Evolutionary conservation across 2,113 vertebrate species (phyloP).

Genomic region (Boleophthalmus pectinirostris): DNA sequence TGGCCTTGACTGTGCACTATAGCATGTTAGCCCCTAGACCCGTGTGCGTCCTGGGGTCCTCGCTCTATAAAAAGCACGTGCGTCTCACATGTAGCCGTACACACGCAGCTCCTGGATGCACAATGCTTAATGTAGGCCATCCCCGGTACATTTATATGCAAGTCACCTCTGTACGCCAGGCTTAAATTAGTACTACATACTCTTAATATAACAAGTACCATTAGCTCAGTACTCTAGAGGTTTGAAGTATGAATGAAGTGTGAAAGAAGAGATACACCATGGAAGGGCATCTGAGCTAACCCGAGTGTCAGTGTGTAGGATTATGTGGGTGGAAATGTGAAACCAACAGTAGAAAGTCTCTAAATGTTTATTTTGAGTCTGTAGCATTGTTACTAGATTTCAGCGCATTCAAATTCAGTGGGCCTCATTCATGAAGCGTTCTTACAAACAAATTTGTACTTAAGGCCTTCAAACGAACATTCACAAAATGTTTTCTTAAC

Average conservation of each 20-base stretch:
- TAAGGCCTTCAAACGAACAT: too few species aligned
- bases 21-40: background rate
- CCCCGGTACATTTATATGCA: constrained; percentile 45
- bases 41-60: constrained; percentile 41
- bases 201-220: background rate
- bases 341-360: background rate
- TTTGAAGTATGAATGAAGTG: background rate
- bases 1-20: background rate
- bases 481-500: too few species aligned
- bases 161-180: constrained; percentile 33
- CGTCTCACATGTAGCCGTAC: constrained; percentile 51
- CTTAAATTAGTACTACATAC: background rate
- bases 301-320: constrained; percentile 24
- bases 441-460: too few species aligned
- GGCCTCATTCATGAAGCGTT: too few species aligned
- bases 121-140: constrained; percentile 28
- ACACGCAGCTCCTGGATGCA: constrained; percentile 60
- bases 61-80: constrained; percentile 41
- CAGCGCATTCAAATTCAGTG: too few species aligned
- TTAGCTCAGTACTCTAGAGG: background rate
- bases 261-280: background rate
- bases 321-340: constrained; percentile 33
- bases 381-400: background rate
- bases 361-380: constrained; percentile 32
- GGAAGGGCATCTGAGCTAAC: constrained; percentile 30